Evolutionary conservation across 1,140 invertebrate species (phyloP).

Genomic region (Brachystomella parvula): DNA sequence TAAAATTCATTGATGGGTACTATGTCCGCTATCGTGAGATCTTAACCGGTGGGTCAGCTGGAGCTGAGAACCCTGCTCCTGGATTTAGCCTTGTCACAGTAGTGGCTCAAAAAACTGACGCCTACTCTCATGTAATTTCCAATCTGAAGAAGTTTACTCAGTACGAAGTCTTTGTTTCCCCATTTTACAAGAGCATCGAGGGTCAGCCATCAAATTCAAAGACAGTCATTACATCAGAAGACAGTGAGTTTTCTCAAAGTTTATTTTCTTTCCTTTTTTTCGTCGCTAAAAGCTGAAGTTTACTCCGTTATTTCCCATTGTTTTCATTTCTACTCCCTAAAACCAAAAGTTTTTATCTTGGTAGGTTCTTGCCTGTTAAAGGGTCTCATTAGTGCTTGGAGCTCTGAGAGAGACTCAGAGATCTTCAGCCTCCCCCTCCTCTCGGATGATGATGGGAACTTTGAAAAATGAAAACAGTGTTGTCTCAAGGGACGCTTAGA

Average conservation of each 20-base stretch:
- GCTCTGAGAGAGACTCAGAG: neutral
- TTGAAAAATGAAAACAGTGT: constrained; percentile 6
- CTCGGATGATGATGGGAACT: neutral
- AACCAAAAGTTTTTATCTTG: neutral
- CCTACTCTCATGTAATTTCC: constrained; percentile 54
- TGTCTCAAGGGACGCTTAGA: constrained; percentile 3
- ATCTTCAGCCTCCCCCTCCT: neutral
- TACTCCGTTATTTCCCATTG: neutral
- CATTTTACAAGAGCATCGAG: constrained; percentile 60
- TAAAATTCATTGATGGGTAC: constrained; percentile 64
- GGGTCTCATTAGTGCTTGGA: constrained; percentile 33
- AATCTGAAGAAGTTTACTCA: constrained; percentile 72
- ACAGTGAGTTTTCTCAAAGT: constrained; percentile 49
- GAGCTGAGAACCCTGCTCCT: constrained; percentile 1
- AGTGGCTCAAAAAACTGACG: constrained; percentile 39
- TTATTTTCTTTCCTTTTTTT: constrained; percentile 9
- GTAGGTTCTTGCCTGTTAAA: constrained; percentile 10
- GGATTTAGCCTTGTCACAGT: constrained; percentile 36
- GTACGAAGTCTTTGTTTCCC: constrained; percentile 82
- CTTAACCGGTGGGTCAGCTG: constrained; percentile 44
- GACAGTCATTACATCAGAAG: constrained; percentile 60
- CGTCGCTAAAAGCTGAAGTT: neutral
- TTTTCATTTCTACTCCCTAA: neutral
- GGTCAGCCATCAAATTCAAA: constrained; percentile 71
- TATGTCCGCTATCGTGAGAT: constrained; percentile 84